Percentiles rank a stretch among this genome's conserved stretches.
Evolutionary conservation across 2,113 vertebrate genomes (phyloP).

Genomic region (Colinus virginianus): DNA sequence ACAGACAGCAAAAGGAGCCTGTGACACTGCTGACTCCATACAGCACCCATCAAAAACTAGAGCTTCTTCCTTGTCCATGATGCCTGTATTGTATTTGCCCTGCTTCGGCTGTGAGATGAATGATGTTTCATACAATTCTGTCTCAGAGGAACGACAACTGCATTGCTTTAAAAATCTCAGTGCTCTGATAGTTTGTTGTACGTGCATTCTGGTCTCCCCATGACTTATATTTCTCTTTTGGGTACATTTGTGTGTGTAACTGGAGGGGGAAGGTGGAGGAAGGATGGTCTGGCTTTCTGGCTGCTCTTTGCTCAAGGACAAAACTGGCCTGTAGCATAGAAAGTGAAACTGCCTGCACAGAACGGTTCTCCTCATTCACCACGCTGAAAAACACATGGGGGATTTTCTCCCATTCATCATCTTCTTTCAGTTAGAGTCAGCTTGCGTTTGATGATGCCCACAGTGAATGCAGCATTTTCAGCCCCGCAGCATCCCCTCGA

Average conservation of each 20-base stretch:
- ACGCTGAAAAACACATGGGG: constrained; percentile 26
- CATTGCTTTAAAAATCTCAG: not conserved
- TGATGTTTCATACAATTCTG: not conserved
- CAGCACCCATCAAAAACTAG: not conserved
- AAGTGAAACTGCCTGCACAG: constrained; percentile 35
- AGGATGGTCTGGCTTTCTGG: not conserved
- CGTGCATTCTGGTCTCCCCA: not conserved
- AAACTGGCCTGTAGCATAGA: constrained; percentile 11
- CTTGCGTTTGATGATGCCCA: not conserved
- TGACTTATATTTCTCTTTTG: not conserved
- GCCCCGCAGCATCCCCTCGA: not conserved
- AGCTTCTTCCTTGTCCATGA: not conserved
- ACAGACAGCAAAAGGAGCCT: not conserved
- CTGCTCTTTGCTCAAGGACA: not conserved
- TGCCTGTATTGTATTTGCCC: not conserved
- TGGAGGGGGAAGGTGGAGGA: not conserved
- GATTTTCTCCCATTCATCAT: constrained; percentile 31
- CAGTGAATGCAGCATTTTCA: not conserved
- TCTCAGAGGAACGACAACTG: not conserved
- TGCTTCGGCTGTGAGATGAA: not conserved
- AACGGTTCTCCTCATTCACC: not conserved
- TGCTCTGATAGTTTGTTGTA: not conserved
- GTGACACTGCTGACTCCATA: not conserved
- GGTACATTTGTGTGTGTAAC: not conserved
- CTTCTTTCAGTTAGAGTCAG: constrained; percentile 46